Evolutionary conservation across 64 coral and sea anemone genomes (phyloP), one percentile per base, ranked within the genome.

Genomic region (Platygyra sinensis): DNA sequence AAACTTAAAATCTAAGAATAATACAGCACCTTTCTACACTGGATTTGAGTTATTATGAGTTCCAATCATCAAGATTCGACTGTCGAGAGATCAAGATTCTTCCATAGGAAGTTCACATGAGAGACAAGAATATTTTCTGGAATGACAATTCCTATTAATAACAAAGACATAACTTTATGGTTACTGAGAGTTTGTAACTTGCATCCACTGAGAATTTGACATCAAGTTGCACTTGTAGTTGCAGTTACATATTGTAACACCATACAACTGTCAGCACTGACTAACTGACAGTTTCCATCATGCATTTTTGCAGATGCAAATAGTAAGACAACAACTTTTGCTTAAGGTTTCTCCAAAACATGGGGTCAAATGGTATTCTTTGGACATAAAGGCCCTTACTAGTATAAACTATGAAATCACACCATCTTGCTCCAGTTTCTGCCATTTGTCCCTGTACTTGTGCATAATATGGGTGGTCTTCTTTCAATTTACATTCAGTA

Each of bases 401-500:
- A 46, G 69, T 87, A 27, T 59, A 87, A 15, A 87, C 85, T 18
- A 87, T 87, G 60, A 87, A 75, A 72, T 87, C 86, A 75, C 86
- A 87, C 72, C 86, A 87, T 59, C 52, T 46, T 49, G 75, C 75
- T 77, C 75, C 36, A 22, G 39, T 51, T 17, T n/a, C 75, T 20
- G 75, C 75, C 75, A 88, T 75, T 32, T 88, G 86, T 33, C 72
- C 72, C 60, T 88, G 86, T 30, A 88, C 86, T 75, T 88, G 72
- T 49, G 86, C 86, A 30, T 76, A 88, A 29, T n/a, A n/a, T n/a
- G 52, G 38, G 30, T 88, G 72, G 72, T 88, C 57, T 17, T 20
- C 72, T 76, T 88, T 88, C 36, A 88, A 73, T 52, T 36, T 74
- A 51, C 86, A 88, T 25, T 51, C 73, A 51, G 60, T 76, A 11